Evolutionary conservation across 2,113 vertebrate species (phyloP), one percentile per base, ranked within the genome.

Genomic region (Gymnobelideus leadbeateri): DNA sequence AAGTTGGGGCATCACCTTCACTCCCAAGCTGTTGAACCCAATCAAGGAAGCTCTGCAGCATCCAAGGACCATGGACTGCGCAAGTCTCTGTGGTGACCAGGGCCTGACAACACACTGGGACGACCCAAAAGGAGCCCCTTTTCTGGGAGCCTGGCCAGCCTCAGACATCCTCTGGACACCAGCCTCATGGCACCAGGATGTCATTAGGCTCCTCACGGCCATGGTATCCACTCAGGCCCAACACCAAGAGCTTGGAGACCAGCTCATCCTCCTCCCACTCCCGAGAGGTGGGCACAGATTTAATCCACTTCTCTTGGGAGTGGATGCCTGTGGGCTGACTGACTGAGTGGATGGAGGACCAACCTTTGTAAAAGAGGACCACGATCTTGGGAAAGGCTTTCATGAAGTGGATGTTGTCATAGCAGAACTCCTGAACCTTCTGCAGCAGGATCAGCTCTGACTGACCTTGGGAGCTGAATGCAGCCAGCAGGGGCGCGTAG

Each of bases 361-460:
- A 3, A 99, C 99, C 99, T 99, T 99, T 99, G 96, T 99, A 99
- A 91, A 99, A 99, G 96, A 99, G 99, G 94, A 99, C 99, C 97
- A 99, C 99, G n/a, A 99, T 99, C 99, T 99, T 99, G 98, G 99
- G 99, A 98, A 99, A 99, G 96, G 99, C 99, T 98, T 99, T 99
- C 99, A 99, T 99, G 98, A 99, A 99, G 96, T 99, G 99, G 97
- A 99, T 99, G 98, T 99, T 99, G 97, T 99, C 99, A 0, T 99
- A 99, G 97, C 99, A 99, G 98, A 99, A 99, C 53, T 99, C 99
- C 97, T 99, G 99, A 95, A 99, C 98, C 98, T 99, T 99, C 97
- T 99, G 99, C 55, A 99, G 99, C 90, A 99, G 99, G 89, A 99
- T 99, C 92, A 99, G 96, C 97, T 99, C 99, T 0, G 99, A 99